Evolutionary conservation across 1,140 invertebrate species (phyloP).

Genomic region (Acromyrmex heyeri): DNA sequence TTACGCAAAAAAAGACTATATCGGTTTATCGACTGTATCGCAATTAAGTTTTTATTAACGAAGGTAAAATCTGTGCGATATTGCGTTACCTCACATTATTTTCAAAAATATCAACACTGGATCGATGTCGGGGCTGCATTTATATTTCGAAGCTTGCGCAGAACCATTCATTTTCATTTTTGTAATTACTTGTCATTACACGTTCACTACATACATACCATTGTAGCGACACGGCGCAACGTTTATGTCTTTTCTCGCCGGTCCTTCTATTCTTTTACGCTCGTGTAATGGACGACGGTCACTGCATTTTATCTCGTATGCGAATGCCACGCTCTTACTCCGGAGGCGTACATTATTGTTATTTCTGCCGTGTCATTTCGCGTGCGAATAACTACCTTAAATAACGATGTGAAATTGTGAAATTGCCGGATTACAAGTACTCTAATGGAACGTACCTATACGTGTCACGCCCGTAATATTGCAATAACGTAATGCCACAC

Average conservation of each 20-base stretch:
- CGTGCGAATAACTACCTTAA: conserved; percentile 34
- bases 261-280: not conserved
- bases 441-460: conserved; percentile 29
- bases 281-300: not conserved
- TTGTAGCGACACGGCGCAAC: conserved; percentile 2
- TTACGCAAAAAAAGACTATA: not conserved
- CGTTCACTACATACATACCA: not conserved
- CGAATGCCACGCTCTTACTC: not conserved
- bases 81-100: not conserved
- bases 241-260: not conserved
- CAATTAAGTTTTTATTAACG: not conserved
- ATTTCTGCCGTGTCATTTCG: conserved; percentile 40
- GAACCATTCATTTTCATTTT: conserved; percentile 29
- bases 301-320: conserved; percentile 11
- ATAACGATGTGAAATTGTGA: conserved; percentile 31
- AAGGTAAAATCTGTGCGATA: not conserved
- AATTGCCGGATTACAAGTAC: conserved; percentile 15
- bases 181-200: conserved; percentile 36
- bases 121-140: not conserved
- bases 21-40: not conserved
- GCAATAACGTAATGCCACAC: conserved; percentile 29
- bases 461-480: not conserved
- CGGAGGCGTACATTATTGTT: conserved; percentile 37
- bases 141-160: not conserved
- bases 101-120: not conserved